phyloP scores from a whole-genome alignment of 2,888 invertebrate species.

The Rhagium mordax region DNA sequence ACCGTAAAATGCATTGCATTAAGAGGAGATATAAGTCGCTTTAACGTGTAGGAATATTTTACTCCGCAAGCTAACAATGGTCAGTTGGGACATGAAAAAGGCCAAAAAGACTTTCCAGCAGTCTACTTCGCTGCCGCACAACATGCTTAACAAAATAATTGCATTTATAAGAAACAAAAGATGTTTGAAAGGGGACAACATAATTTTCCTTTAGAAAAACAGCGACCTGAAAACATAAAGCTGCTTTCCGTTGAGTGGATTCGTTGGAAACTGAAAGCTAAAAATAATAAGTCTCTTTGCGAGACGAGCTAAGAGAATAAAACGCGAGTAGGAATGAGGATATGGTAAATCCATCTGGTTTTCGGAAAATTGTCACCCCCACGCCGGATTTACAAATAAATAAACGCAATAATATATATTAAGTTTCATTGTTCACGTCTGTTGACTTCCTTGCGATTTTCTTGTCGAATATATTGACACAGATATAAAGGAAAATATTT shows the following conservation, averaged over 20 bases:
- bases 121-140: constrained; percentile 1
- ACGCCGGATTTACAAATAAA: not conserved
- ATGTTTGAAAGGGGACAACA: constrained; percentile 38
- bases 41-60: not conserved
- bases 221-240: constrained; percentile 45
- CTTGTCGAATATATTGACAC: too few species aligned
- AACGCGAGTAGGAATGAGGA: constrained; percentile 43
- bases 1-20: not conserved
- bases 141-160: constrained; percentile 30
- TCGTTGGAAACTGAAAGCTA: constrained; percentile 48
- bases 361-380: not conserved
- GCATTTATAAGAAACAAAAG: constrained; percentile 29
- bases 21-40: not conserved
- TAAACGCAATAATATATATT: too few species aligned
- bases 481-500: too few species aligned
- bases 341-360: constrained; percentile 39
- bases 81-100: constrained; percentile 8
- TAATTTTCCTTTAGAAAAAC: constrained; percentile 46
- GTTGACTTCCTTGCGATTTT: too few species aligned
- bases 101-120: constrained; percentile 1
- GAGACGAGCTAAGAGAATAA: constrained; percentile 46
- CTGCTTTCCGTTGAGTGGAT: constrained; percentile 47
- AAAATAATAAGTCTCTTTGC: constrained; percentile 53
- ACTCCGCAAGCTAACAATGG: not conserved
- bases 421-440: too few species aligned